Conservation (phyloP, 2,888 invertebrate species). For the Drosophila nigricruria region DNA sequence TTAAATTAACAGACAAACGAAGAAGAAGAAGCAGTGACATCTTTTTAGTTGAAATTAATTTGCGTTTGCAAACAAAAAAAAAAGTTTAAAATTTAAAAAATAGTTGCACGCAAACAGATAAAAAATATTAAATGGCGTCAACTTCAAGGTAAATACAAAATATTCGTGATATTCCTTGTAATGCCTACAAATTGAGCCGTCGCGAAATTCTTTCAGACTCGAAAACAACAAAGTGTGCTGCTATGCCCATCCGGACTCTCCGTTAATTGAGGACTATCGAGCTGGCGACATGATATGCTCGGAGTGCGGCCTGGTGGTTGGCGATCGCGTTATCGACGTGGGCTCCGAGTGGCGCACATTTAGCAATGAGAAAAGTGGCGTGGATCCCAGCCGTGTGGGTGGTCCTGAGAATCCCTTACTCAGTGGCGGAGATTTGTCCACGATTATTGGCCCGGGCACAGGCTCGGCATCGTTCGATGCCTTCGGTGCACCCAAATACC, state of each 20-base stretch:
- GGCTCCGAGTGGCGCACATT: conserved; percentile 99
- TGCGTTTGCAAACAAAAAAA: conserved; percentile 25
- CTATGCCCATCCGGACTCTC: conserved; percentile 97
- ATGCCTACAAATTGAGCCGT: conserved; percentile 2
- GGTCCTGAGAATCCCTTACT: conserved; percentile 99
- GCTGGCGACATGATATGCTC: conserved; percentile 99
- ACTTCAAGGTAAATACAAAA: conserved; percentile 65
- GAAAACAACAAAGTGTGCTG: conserved; percentile 93
- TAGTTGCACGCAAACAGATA: not conserved
- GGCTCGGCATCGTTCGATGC: conserved; percentile 95
- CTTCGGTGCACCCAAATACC: conserved; percentile 92
- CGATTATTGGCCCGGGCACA: conserved; percentile 93
- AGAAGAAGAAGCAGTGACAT: conserved; percentile 15
- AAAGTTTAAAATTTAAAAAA: conserved; percentile 12
- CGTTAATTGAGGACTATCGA: conserved; percentile 98
- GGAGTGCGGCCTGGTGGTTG: conserved; percentile 99
- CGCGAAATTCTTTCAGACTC: conserved; percentile 53
- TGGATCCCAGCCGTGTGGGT: conserved; percentile 99
- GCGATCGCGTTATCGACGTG: conserved; percentile 99
- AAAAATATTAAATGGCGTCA: conserved; percentile 62
- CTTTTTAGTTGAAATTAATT: conserved; percentile 31
- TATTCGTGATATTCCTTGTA: too few relatives aligned
- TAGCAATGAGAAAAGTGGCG: conserved; percentile 98
- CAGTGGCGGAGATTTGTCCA: conserved; percentile 97
- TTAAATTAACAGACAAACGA: conserved; percentile 21